Percentiles rank a stretch among this genome's conserved stretches.
phyloP scores from a whole-genome alignment of 1,140 invertebrate species.

The Pseudobourletiella spinata region DNA sequence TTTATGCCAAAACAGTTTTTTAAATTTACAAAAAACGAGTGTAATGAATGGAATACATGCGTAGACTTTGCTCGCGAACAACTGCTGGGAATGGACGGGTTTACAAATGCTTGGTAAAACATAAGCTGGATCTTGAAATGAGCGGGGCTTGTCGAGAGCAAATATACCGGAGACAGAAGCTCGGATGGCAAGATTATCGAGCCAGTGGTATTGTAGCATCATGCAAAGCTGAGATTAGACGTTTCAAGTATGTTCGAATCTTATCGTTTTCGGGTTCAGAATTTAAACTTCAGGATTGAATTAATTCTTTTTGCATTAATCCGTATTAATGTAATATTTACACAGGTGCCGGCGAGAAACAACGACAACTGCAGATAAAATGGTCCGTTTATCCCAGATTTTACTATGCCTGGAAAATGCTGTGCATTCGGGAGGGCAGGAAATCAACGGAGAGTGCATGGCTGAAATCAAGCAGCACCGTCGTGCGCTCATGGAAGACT shows the following conservation, averaged over 20 bases:
- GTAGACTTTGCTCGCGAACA: conserved; percentile 55
- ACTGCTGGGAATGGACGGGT: conserved; percentile 64
- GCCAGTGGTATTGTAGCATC: conserved; percentile 71
- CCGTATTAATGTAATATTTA: not conserved
- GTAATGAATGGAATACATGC: no score
- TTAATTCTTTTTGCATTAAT: not conserved
- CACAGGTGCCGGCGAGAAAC: conserved; percentile 51
- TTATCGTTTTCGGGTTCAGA: not conserved
- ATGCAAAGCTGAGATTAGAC: conserved; percentile 83
- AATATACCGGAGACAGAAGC: conserved; percentile 69
- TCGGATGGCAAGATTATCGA: conserved; percentile 73
- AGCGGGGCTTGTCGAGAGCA: conserved; percentile 66
- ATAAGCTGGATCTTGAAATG: conserved; percentile 66
- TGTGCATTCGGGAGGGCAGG: conserved; percentile 53
- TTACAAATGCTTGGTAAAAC: conserved; percentile 83
- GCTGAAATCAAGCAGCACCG: conserved; percentile 83
- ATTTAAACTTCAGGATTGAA: not conserved
- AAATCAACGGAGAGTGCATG: conserved; percentile 28
- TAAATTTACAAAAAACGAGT: no score
- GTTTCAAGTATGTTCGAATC: conserved; percentile 48
- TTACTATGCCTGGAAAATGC: conserved; percentile 85
- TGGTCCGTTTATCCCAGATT: conserved; percentile 78
- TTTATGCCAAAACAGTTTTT: no score
- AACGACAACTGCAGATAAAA: conserved; percentile 66
- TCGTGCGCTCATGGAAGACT: conserved; percentile 85